phyloP scores from a whole-genome alignment of 2,797 vertebrate genomes.

The Adelosebastes latens region DNA sequence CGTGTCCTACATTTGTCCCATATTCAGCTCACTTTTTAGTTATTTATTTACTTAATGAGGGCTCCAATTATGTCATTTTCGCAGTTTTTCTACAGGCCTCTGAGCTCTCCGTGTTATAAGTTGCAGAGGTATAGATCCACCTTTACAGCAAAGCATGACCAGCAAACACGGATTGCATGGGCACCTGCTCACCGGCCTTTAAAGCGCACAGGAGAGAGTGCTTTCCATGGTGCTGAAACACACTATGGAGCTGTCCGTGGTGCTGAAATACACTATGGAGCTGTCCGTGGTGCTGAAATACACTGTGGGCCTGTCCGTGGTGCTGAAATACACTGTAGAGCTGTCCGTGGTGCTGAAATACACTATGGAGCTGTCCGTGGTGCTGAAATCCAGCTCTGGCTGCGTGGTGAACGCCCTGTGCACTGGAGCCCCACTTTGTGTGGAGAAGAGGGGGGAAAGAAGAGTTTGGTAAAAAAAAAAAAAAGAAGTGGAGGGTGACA shows the following conservation, averaged over 20 bases:
- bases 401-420: constrained; percentile 78
- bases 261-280: constrained; percentile 58
- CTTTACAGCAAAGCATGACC: not conserved
- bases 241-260: constrained; percentile 62
- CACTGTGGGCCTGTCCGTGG: constrained; percentile 59
- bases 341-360: constrained; percentile 75
- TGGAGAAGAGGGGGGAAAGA: constrained; percentile 15
- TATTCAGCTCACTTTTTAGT: not conserved
- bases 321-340: constrained; percentile 32
- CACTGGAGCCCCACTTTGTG: constrained; percentile 62
- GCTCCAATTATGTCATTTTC: constrained; percentile 11
- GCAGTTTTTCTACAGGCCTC: constrained; percentile 9
- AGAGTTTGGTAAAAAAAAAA: not conserved
- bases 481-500: not conserved
- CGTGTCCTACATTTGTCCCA: constrained; percentile 40
- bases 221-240: constrained; percentile 75
- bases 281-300: constrained; percentile 74
- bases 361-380: constrained; percentile 63
- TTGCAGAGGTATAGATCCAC: constrained; percentile 13
- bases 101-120: not conserved
- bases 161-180: not conserved
- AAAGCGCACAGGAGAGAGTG: constrained; percentile 1
- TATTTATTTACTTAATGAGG: not conserved
- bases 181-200: constrained; percentile 5
- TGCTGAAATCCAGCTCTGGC: constrained; percentile 63